A percentile compares a stretch with the other conserved stretches of the same genome.
These are phyloP conservation scores for Montipora capitata DNA, from an alignment of 92 coral and sea anemone species.

Conservation along the genomic window DNA sequence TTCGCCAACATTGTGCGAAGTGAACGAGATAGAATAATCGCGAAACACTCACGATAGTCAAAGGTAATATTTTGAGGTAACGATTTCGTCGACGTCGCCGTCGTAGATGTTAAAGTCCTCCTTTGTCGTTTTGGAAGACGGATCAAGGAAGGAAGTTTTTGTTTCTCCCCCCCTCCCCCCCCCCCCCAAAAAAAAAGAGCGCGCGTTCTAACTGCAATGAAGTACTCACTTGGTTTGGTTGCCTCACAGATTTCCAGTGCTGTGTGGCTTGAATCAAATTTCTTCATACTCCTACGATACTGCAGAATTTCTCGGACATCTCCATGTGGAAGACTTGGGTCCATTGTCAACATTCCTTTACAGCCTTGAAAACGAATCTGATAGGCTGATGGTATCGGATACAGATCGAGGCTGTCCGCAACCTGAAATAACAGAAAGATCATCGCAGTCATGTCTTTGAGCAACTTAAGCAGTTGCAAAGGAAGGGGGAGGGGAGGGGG, in stretches of 20 bases:
- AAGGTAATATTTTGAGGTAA: too few relatives aligned
- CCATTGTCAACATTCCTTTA: slow-evolving; percentile 94
- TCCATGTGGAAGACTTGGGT: slow-evolving; percentile 79
- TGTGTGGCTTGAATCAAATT: slow-evolving; percentile 81
- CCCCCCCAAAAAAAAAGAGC: too few relatives aligned
- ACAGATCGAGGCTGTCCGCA: slow-evolving; percentile 79
- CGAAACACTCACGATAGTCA: too few relatives aligned
- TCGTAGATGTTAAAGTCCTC: too few relatives aligned
- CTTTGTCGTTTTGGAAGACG: too few relatives aligned
- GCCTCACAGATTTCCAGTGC: slow-evolving; percentile 90
- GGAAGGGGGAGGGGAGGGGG: too few relatives aligned
- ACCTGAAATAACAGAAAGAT: slow-evolving; percentile 60
- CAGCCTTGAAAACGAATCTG: slow-evolving; percentile 96
- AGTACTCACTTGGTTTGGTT: slow-evolving; percentile 77
- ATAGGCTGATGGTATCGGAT: slow-evolving; percentile 85
- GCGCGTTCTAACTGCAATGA: neutral
- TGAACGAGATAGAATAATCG: too few relatives aligned
- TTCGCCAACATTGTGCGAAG: too few relatives aligned
- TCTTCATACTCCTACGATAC: slow-evolving; percentile 90
- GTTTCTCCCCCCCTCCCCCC: neutral
- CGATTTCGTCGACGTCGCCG: too few relatives aligned
- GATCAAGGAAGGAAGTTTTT: neutral
- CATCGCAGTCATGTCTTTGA: too few relatives aligned
- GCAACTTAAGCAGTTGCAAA: too few relatives aligned
- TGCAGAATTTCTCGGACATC: slow-evolving; percentile 74